Percentiles rank a stretch among this genome's conserved stretches.
Evolutionary conservation across 2,888 invertebrate genomes (phyloP).

Genomic region (Anarsia innoxiella): DNA sequence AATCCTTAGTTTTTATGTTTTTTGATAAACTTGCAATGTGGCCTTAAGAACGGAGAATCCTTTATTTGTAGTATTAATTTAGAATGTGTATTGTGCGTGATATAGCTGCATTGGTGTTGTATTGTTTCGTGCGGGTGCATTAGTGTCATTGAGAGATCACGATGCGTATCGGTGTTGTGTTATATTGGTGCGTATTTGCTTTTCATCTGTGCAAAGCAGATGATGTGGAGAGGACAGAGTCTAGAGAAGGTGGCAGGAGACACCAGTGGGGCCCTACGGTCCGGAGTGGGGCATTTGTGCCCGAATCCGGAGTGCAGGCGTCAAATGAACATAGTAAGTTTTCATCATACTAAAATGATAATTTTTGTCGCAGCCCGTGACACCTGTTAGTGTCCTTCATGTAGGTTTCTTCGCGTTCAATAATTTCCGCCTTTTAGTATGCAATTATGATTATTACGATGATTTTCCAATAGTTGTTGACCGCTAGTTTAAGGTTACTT

Average conservation of each 20-base stretch:
- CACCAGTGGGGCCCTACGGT: constrained; percentile 60
- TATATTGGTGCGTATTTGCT: constrained; percentile 70
- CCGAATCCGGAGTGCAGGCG: constrained; percentile 40
- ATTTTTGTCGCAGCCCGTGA: constrained; percentile 36
- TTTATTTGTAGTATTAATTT: constrained; percentile 40
- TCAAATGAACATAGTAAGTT: constrained; percentile 68
- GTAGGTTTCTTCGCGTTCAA: constrained; percentile 19
- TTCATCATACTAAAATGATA: constrained; percentile 32
- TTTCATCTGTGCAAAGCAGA: constrained; percentile 66
- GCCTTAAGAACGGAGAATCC: constrained; percentile 43
- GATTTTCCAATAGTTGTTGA: neutral
- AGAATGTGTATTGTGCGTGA: constrained; percentile 63
- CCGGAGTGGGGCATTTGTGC: constrained; percentile 51
- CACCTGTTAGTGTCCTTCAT: constrained; percentile 59
- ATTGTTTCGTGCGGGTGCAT: constrained; percentile 44
- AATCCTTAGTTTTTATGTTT: constrained; percentile 50
- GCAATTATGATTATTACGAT: constrained; percentile 18
- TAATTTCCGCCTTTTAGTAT: constrained; percentile 9
- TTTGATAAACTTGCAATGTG: constrained; percentile 53
- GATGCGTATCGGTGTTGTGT: constrained; percentile 70
- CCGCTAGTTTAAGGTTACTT: constrained; percentile 17
- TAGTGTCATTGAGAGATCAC: constrained; percentile 66
- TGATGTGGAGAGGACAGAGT: constrained; percentile 65
- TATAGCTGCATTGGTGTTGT: constrained; percentile 44
- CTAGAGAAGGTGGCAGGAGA: constrained; percentile 54